These are phyloP conservation scores for Tenthredo livida DNA, from an alignment of 2,888 invertebrate species.

Conservation along the genomic window DNA sequence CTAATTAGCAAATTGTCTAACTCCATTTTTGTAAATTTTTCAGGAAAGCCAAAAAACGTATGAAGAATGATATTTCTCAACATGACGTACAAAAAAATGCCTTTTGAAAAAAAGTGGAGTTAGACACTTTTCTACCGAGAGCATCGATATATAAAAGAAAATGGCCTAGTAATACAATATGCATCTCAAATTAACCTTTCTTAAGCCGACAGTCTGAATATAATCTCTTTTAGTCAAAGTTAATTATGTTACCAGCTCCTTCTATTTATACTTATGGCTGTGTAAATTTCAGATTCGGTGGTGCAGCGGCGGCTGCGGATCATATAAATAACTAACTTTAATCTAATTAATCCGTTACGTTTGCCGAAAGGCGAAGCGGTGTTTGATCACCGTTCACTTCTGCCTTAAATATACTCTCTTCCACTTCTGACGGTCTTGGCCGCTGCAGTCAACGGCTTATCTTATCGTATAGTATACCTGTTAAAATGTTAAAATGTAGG, in stretches of 20 bases:
- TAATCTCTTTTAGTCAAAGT: background rate
- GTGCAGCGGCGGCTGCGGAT: background rate
- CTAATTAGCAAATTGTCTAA: too few relatives aligned
- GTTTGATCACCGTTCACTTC: constrained; percentile 52
- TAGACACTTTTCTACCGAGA: too few relatives aligned
- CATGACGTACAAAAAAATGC: too few relatives aligned
- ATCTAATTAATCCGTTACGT: constrained; percentile 43
- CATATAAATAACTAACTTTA: constrained; percentile 37
- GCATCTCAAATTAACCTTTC: background rate
- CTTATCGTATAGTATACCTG: constrained; percentile 27
- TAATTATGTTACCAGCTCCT: background rate
- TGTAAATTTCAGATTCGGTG: background rate
- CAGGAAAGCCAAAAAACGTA: too few relatives aligned
- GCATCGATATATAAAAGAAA: too few relatives aligned
- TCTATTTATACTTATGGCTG: background rate
- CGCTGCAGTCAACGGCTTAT: constrained; percentile 20
- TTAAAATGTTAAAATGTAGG: too few relatives aligned
- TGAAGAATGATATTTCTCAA: too few relatives aligned
- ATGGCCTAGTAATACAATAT: background rate
- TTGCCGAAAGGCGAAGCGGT: constrained; percentile 40
- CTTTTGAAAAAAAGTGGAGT: too few relatives aligned
- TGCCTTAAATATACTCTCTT: constrained; percentile 13
- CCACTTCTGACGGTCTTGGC: background rate
- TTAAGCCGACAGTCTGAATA: background rate
- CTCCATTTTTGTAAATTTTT: too few relatives aligned